These are phyloP conservation scores for Tryphoninae sp. DNA, from an alignment of 2,888 invertebrate species.

Conservation along the genomic window DNA sequence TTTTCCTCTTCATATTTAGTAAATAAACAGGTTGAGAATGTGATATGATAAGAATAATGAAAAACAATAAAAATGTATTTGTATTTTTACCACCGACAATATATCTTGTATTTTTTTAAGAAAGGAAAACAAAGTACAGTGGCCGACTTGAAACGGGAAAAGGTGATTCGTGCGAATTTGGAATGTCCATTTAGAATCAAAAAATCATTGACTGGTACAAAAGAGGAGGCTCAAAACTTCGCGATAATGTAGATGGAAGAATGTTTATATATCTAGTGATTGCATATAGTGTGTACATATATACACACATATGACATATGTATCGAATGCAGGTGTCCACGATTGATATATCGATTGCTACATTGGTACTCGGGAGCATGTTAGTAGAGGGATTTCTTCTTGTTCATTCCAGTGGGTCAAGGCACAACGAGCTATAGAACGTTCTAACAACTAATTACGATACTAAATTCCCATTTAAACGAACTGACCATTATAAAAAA, in stretches of 20 bases:
- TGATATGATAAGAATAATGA: neutral
- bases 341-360: constrained; percentile 42
- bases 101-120: neutral
- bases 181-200: neutral
- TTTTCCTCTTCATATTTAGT: neutral
- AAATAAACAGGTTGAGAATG: neutral
- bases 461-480: constrained; percentile 56
- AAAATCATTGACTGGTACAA: neutral
- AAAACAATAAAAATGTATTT: neutral
- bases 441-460: constrained; percentile 63
- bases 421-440: constrained; percentile 71
- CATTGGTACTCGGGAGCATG: constrained; percentile 33
- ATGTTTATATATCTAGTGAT: neutral
- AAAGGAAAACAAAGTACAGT: constrained; percentile 35
- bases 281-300: constrained; percentile 2
- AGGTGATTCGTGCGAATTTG: neutral
- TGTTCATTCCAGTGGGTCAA: constrained; percentile 65
- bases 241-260: neutral
- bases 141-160: constrained; percentile 2
- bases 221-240: neutral
- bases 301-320: neutral
- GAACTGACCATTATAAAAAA: constrained; percentile 59
- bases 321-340: constrained; percentile 15
- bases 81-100: neutral
- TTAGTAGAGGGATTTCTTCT: constrained; percentile 13